Evolutionary conservation across 2,113 vertebrate genomes (phyloP), one percentile per base, ranked within the genome.

Genomic region (Turnix velox): DNA sequence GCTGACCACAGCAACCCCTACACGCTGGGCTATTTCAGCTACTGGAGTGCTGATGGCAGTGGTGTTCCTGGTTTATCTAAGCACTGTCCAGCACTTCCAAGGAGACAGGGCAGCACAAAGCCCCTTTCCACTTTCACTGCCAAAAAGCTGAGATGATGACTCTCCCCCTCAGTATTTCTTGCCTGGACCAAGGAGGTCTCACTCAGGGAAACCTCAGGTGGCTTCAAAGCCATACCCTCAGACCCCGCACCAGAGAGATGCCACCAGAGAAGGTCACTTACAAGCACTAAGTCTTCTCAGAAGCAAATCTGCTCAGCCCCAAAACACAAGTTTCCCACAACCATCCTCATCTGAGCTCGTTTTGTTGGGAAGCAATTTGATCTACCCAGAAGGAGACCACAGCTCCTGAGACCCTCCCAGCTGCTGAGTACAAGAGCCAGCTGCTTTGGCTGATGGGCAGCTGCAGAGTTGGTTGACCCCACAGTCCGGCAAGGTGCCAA

Each of bases 61-160:
- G 1, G 12, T 0, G 6, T 7, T 49, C 13, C 57, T 0, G 0
- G 4, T 15, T 61, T 7, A 35, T 28, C 15, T 0, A 69, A n/a
- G 31, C 48, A 16, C 3, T 1, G 0, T 17, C 40, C n/a, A 8
- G 18, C 10, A 10, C 27, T 52, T 43, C 1, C 0, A 5, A 45
- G 28, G 6, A 28, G 20, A 23, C 39, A 7, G 23, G 19, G 42
- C 28, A 55, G 25, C 17, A 28, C 55, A 27, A 52, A 54, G 1
- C 7, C 49, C 51, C 46, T 31, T 42, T 25, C 51, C 2, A 4
- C 68, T 39, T 57, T 22, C 1, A 0, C 48, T 11, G 39, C 18
- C 0, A 1, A 15, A 28, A 10, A 48, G 51, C 7, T 3, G 10
- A 5, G 30, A 35, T 17, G 30, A 35, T 17, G 35, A 61, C 14